Base-by-base conservation (phyloP, 2,797 vertebrate genomes). In the Bradypodion ventrale region DNA sequence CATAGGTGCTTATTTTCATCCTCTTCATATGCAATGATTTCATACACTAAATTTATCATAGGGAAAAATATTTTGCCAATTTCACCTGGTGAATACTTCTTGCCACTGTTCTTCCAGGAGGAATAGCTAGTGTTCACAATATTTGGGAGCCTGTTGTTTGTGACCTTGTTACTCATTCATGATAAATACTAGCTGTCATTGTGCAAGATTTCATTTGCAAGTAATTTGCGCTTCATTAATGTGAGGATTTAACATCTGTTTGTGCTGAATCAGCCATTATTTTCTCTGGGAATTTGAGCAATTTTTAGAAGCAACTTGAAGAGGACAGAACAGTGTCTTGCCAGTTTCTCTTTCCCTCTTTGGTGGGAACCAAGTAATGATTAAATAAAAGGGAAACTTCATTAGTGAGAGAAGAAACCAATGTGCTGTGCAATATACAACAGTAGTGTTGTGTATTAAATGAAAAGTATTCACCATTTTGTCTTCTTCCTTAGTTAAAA, bases 101-200 rank as follows among this genome's bases (percentile, higher is more conserved):
- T 62, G 27, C 60, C 40, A 73, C 1, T 82, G 27, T 40, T 23
- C 37, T 52, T 29, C 37, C 35, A 32, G 19, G 60, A 32, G 29
- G 21, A 21, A 82, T 37, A 72, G 27, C 37, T 44, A 23, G 40
- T 82, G 82, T 72, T 82, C 60, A 44, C 37, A 19, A 60, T 72
- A 80, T 59, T 82, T 72, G 56, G 69, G 56, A 46, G 12, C 19
- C 42, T 73, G 52, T 82, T 73, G 44, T 40, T 82, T 62, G 27
- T 82, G 15, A 73, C 5, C 19, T 19, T 32, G 42, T 73, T 70
- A 60, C 49, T 44, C 40, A 62, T 62, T 19, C 29, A 73, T 73
- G 68, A 72, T 81, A 72, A 81, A 81, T 81, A 52, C 52, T 73
- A 32, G 52, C 69, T 73, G 69, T 44, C 37, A 70, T 42, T 52